Evolutionary conservation across 2,113 vertebrate species (phyloP).

Genomic region (Cyphomyrus plagiostoma): DNA sequence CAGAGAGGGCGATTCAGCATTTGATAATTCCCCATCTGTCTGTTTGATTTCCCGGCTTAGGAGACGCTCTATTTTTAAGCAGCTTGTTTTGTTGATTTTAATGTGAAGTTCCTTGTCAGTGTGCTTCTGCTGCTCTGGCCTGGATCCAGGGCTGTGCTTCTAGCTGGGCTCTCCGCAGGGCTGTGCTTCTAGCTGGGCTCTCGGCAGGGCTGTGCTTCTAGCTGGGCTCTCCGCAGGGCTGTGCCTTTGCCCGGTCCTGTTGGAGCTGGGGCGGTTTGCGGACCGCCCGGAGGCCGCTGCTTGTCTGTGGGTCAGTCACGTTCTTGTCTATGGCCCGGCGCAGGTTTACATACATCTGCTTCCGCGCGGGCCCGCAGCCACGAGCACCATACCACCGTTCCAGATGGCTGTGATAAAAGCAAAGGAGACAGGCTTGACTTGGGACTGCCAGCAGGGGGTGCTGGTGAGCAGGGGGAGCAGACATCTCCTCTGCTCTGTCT

Average conservation of each 20-base stretch:
- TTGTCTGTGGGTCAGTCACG: not conserved
- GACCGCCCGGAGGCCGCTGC: not conserved
- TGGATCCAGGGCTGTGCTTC: not conserved
- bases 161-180: not conserved
- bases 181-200: not conserved
- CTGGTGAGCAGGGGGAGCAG: not conserved
- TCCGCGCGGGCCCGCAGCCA: not conserved
- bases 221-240: no score
- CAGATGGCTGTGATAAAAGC: not conserved
- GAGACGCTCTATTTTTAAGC: not conserved
- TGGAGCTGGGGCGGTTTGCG: not conserved
- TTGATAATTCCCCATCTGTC: not conserved
- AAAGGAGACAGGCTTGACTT: not conserved
- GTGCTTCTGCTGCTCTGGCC: not conserved
- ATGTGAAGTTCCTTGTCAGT: not conserved
- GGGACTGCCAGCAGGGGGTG: not conserved
- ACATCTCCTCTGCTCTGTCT: not conserved
- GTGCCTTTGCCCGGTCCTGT: no score
- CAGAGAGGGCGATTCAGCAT: not conserved
- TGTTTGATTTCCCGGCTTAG: not conserved
- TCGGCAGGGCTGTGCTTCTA: not conserved
- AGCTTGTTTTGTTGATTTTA: not conserved
- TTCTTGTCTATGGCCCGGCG: no score
- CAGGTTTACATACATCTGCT: not conserved
- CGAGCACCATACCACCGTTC: not conserved